Base-by-base conservation (phyloP, 2,797 vertebrate genomes). In the Gallinago stenura region DNA sequence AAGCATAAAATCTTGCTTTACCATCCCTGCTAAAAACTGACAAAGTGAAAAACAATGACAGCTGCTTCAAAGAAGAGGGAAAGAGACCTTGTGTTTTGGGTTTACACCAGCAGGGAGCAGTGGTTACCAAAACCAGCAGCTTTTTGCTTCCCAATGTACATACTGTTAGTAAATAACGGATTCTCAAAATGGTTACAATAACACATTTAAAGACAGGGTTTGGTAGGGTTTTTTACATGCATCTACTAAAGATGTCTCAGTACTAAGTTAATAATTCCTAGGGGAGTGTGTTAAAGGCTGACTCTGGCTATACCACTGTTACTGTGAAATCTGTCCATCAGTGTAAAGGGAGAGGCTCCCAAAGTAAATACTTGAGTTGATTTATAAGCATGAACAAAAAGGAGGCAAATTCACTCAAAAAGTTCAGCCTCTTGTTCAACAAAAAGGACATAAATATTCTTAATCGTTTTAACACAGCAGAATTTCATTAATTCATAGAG, bases 91-190 rank as follows among this genome's bases (percentile, higher is more conserved):
- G 68, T 43, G 26, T 18, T 93, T 35, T 39, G 24, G 25, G 53
- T 87, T 87, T 26, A 84, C 28, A 90, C 91, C 96, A 92, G 91
- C 64, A 96, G 93, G 75, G 91, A 90, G 94, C 94, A 96, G 73
- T 68, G 57, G 64, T 83, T 82, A 91, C 81, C 91, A 78, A 72
- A 94, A 82, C 12, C 88, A 61, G 26, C 3, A 50, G 10, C 24
- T 31, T 57, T 82, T 70, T 12, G 5, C 37, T 79, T 70, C 33
- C 31, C 8, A 9, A 0, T 4, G 3, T 33, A 54, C 13, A 30
- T 21, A 13, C 46, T 39, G 7, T 15, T 30, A 77, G 57, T 16
- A 95, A 93, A 94, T 20, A 79, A 56, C 65, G 8, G 1, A 80
- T 50, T 83, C 39, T 56, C 73, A 82, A 73, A 81, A 57, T 2